Conservation (phyloP, 1,140 invertebrate genomes). For the Octopus bimaculoides region DNA sequence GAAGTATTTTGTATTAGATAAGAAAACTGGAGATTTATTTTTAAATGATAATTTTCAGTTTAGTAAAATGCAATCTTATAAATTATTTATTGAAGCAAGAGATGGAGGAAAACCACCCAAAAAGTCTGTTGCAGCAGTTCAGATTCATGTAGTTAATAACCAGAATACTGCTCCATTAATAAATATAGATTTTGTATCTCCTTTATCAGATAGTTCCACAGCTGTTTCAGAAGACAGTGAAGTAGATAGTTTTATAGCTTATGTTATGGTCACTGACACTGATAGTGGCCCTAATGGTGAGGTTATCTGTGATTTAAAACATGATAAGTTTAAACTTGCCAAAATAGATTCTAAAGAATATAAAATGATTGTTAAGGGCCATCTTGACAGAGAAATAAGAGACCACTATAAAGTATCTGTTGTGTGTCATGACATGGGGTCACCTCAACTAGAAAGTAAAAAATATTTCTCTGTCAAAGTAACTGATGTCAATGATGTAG, state of each 20-base stretch:
- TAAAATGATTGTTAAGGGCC: conserved; percentile 25
- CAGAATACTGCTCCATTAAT: conserved; percentile 34
- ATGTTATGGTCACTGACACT: conserved; percentile 43
- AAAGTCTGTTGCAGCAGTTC: conserved; percentile 24
- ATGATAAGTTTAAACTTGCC: conserved; percentile 55
- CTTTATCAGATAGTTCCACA: conserved; percentile 28
- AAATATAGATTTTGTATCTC: conserved; percentile 31
- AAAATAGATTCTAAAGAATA: conserved; percentile 31
- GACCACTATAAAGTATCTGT: conserved; percentile 26
- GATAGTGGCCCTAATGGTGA: conserved; percentile 47
- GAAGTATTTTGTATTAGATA: conserved; percentile 79
- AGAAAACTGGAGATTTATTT: conserved; percentile 28
- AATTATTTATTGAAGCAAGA: conserved; percentile 31
- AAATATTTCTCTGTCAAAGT: no score
- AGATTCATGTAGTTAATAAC: conserved; percentile 31
- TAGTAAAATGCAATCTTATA: conserved; percentile 24
- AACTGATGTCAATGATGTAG: no score
- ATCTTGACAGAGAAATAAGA: conserved; percentile 30
- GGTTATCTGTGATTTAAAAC: conserved; percentile 38
- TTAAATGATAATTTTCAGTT: conserved; percentile 25
- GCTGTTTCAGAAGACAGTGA: conserved; percentile 32
- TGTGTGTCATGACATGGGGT: conserved; percentile 38
- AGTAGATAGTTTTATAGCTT: conserved; percentile 40
- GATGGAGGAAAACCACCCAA: conserved; percentile 33
- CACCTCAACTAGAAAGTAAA: no score